Evolutionary conservation across 2,113 vertebrate species (phyloP), one percentile per base, ranked within the genome.

Genomic region (Anolis carolinensis): DNA sequence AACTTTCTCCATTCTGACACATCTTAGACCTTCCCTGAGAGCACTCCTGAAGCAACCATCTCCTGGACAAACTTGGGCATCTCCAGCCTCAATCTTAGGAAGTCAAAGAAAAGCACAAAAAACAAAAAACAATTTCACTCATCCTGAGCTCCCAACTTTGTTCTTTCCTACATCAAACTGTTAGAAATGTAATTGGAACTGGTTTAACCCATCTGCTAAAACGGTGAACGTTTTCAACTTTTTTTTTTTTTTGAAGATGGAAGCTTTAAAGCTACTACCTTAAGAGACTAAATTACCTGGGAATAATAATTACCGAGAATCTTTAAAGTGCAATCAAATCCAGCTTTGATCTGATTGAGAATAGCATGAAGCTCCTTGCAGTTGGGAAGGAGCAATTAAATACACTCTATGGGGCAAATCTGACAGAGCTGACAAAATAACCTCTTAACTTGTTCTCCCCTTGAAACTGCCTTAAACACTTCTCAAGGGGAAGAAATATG

Each of bases 311-410:
- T 91, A 71, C 25, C 65, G 74, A 73, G 77, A 86, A 91, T 59
- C 79, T 32, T 86, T 90, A 84, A 92, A 93, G 85, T 50, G 74
- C 65, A 90, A 77, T 77, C 74, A 91, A 89, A 90, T 87, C 63
- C 62, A 70, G 1, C 72, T 94, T 92, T 94, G 90, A 90, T 91
- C 80, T 0, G 0, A 90, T 89, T 81, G 90, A 34, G 86, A 84
- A 74, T 83, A 34, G 81, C 70, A 63, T 88, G 80, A 81, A 89
- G 79, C 86, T 85, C 55, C n/a, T 25, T 34, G 72, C 50, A 82
- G 83, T 83, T 82, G 86, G 68, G 68, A 92, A 90, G 48, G 72
- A 88, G 25, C 34, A 94, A 91, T 92, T 92, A 92, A 87, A 68
- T 27, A 59, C 65, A 68, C 72, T 87, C 59, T 81, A 82, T 88